A percentile compares a stretch with the other conserved stretches of the same genome.
phyloP scores from a whole-genome alignment of 2,113 vertebrate genomes.

The Boulengeromyrus knoepffleri region DNA sequence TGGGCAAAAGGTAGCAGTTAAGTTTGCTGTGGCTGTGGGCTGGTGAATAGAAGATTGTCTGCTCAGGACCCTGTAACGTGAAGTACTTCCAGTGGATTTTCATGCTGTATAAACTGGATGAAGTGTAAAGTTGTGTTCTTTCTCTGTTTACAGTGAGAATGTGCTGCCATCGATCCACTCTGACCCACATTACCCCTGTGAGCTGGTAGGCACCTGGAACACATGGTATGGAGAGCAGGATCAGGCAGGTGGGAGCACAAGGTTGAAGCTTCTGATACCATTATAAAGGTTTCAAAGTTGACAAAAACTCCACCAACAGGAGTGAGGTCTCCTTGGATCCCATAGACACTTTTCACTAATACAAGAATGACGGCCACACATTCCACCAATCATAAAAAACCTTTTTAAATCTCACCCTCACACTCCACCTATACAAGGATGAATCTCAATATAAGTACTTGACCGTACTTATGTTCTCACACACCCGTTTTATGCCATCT shows the following conservation, averaged over 20 bases:
- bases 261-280: background rate
- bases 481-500: too few species aligned
- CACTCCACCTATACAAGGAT: background rate
- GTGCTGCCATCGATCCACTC: slow-evolving; percentile 84
- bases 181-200: slow-evolving; percentile 84
- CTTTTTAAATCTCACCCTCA: background rate
- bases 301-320: background rate
- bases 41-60: background rate
- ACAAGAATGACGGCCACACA: background rate
- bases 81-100: background rate
- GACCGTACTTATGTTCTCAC: too few species aligned
- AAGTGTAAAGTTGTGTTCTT: background rate
- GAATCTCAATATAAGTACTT: too few species aligned
- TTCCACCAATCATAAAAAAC: background rate
- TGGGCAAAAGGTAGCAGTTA: background rate
- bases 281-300: background rate
- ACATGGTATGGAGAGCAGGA: slow-evolving; percentile 99
- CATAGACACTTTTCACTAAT: background rate
- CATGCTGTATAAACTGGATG: background rate
- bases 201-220: slow-evolving; percentile 97
- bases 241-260: slow-evolving; percentile 79
- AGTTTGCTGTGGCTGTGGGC: background rate
- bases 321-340: background rate
- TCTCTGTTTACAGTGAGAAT: slow-evolving; percentile 64
- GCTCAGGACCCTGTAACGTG: background rate